Evolutionary conservation across 2,888 invertebrate genomes (phyloP).

Genomic region (Oscheius onirici): DNA sequence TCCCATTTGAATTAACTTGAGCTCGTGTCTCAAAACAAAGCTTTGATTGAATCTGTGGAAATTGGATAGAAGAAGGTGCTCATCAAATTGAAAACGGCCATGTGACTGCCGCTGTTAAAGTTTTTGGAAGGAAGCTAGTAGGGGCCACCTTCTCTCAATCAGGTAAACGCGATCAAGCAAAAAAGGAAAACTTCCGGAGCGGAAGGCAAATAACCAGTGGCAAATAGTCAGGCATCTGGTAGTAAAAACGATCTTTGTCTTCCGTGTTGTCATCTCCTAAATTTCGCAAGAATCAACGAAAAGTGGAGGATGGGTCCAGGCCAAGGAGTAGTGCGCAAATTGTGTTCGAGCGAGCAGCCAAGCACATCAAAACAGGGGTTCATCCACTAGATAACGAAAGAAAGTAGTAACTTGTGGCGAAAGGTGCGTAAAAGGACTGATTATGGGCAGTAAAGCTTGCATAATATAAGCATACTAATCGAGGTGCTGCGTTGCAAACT

Average conservation of each 20-base stretch:
- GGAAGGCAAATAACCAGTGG: too few species aligned
- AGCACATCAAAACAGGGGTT: not conserved
- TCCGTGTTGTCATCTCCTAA: too few species aligned
- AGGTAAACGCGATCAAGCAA: slow-evolving; percentile 9
- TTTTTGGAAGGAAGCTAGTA: not conserved
- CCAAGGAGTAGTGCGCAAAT: not conserved
- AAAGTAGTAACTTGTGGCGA: not conserved
- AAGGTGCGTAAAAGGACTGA: not conserved
- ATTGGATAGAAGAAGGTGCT: slow-evolving; percentile 5
- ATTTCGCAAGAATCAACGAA: too few species aligned
- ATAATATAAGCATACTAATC: slow-evolving; percentile 4
- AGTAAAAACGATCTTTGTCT: too few species aligned
- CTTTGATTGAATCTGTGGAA: not conserved
- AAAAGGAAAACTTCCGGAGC: slow-evolving; percentile 17
- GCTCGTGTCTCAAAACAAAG: too few species aligned
- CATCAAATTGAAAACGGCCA: slow-evolving; percentile 14
- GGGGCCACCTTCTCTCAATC: not conserved
- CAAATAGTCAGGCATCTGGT: too few species aligned
- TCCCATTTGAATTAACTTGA: too few species aligned
- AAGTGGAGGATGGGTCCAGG: too few species aligned
- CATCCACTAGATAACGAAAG: not conserved
- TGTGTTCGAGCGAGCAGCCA: not conserved
- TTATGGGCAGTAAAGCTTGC: slow-evolving; percentile 6
- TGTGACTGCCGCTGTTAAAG: not conserved
- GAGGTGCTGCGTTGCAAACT: slow-evolving; percentile 26